Conservation (phyloP, 2,888 invertebrate genomes). For the Nowickia ferox region DNA sequence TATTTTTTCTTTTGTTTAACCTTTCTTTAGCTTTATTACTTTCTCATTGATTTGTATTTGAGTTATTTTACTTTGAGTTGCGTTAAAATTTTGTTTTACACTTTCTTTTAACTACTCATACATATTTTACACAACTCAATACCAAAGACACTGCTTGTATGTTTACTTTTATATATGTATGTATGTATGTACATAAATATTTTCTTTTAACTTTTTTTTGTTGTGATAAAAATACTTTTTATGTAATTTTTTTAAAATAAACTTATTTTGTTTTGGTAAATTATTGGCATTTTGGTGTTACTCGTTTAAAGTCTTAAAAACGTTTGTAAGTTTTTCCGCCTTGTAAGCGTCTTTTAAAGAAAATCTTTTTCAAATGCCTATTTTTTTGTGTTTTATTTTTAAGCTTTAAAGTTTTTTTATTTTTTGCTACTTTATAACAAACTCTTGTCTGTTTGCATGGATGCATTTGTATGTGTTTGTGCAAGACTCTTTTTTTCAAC, state of each 20-base stretch:
- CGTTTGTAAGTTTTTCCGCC: constrained; percentile 76
- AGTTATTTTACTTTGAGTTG: constrained; percentile 58
- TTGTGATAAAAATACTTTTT: neutral
- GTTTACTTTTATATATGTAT: too few relatives aligned
- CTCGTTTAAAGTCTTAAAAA: constrained; percentile 77
- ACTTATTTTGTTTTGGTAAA: neutral
- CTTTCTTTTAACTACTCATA: constrained; percentile 57
- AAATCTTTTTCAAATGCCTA: constrained; percentile 70
- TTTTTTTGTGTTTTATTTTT: constrained; percentile 14
- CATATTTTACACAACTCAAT: neutral
- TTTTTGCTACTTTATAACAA: constrained; percentile 14
- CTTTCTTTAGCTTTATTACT: constrained; percentile 67
- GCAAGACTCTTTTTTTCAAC: constrained; percentile 21
- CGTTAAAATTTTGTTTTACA: constrained; percentile 49
- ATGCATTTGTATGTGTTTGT: neutral
- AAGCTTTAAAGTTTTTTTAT: constrained; percentile 28
- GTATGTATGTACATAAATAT: neutral
- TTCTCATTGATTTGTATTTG: constrained; percentile 32
- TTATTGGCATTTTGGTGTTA: constrained; percentile 68
- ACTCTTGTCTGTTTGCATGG: neutral
- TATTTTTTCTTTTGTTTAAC: constrained; percentile 55
- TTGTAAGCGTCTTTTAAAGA: constrained; percentile 77
- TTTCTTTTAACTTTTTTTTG: constrained; percentile 26
- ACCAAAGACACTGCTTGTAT: constrained; percentile 37
- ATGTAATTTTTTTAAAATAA: constrained; percentile 2